phyloP scores from a whole-genome alignment of 2,888 invertebrate species.

The Lasioglossum vierecki region DNA sequence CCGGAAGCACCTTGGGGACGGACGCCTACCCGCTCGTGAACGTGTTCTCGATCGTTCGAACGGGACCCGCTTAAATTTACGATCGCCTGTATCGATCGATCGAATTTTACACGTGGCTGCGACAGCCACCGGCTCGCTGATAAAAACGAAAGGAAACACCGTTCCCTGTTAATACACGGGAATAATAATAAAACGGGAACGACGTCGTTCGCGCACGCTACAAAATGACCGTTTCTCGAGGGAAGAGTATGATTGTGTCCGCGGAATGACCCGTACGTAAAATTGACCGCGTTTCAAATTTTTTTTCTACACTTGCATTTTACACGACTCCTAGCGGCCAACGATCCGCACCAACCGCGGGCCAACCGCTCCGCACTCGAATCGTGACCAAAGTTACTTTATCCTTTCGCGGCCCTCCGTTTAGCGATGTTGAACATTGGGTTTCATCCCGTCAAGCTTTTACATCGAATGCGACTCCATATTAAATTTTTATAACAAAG shows the following conservation, averaged over 20 bases:
- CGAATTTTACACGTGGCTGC: conserved; percentile 5
- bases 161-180: conserved; percentile 3
- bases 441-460: too few relatives aligned
- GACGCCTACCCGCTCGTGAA: conserved; percentile 23
- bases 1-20: conserved; percentile 47
- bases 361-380: background rate
- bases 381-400: background rate
- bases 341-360: background rate
- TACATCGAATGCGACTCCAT: background rate
- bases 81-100: conserved; percentile 39
- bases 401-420: background rate
- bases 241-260: background rate
- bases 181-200: conserved; percentile 14
- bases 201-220: background rate
- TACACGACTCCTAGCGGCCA: background rate
- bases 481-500: background rate
- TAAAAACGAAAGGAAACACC: conserved; percentile 6
- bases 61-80: conserved; percentile 29
- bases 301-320: background rate
- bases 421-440: too few relatives aligned
- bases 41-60: conserved; percentile 25
- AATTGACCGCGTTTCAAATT: background rate
- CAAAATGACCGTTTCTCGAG: background rate
- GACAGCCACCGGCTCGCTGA: background rate
- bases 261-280: background rate